A percentile compares a stretch with the other conserved stretches of the same genome.
phyloP scores from a whole-genome alignment of 1,140 invertebrate species.

The Anoplophora glabripennis region DNA sequence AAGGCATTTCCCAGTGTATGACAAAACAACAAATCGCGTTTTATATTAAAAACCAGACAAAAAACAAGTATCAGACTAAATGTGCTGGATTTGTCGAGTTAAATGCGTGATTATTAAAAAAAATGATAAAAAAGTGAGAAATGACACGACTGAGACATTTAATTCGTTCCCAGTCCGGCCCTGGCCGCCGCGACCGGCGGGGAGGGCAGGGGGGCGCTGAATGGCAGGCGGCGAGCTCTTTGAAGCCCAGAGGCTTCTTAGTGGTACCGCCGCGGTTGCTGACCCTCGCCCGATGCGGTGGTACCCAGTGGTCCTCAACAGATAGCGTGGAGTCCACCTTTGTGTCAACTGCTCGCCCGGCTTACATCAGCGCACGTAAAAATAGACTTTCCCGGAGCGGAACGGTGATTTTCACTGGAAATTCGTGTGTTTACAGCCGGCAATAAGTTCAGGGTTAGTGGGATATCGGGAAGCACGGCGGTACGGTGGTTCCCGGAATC shows the following conservation, averaged over 20 bases:
- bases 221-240: constrained; percentile 35
- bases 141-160: too few species aligned
- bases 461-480: neutral
- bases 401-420: neutral
- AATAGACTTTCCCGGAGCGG: neutral
- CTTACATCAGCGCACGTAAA: neutral
- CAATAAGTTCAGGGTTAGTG: neutral
- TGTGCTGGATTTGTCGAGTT: too few species aligned
- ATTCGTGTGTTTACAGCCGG: neutral
- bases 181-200: constrained; percentile 7
- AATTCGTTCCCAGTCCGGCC: constrained; percentile 11
- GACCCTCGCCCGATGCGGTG: constrained; percentile 20
- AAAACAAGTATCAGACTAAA: too few species aligned
- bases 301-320: constrained; percentile 16
- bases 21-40: too few species aligned
- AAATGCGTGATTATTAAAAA: too few species aligned
- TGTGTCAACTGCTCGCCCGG: neutral
- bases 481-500: neutral
- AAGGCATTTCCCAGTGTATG: too few species aligned
- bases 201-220: constrained; percentile 17
- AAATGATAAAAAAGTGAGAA: too few species aligned
- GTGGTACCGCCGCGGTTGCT: constrained; percentile 33
- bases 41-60: too few species aligned
- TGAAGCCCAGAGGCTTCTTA: constrained; percentile 34
- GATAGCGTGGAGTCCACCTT: constrained; percentile 7